Conservation (phyloP, 2,888 invertebrate genomes). For the Synanthedon vespiformis region DNA sequence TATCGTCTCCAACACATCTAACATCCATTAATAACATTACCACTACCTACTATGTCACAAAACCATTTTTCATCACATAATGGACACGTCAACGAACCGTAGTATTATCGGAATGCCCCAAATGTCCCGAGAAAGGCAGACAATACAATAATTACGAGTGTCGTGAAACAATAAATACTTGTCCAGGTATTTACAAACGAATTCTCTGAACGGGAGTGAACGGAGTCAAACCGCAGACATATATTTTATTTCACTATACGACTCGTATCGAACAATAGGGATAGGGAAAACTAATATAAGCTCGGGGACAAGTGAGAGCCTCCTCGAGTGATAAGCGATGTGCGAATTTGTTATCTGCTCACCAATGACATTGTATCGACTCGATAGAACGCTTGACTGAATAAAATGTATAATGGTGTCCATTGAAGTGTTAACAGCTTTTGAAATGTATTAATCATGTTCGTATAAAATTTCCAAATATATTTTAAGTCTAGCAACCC, state of each 20-base stretch:
- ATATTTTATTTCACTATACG: constrained; percentile 17
- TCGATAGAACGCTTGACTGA: background rate
- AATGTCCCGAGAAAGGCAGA: background rate
- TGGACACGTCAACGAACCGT: background rate
- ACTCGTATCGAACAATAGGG: constrained; percentile 30
- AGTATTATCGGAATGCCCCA: background rate
- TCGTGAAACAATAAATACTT: constrained; percentile 18
- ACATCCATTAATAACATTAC: background rate
- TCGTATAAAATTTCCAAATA: too few relatives aligned
- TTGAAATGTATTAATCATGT: too few relatives aligned
- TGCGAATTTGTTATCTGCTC: background rate
- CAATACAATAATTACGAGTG: constrained; percentile 21
- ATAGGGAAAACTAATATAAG: constrained; percentile 48
- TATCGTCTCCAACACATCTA: background rate
- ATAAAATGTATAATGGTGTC: background rate
- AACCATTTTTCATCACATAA: background rate
- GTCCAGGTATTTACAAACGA: constrained; percentile 16
- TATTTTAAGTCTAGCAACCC: too few relatives aligned
- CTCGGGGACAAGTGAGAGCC: constrained; percentile 16
- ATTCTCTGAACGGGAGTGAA: constrained; percentile 9
- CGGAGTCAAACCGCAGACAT: constrained; percentile 7
- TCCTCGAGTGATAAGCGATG: constrained; percentile 9
- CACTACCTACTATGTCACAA: background rate
- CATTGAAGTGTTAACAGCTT: too few relatives aligned
- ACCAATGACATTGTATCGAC: too few relatives aligned